A percentile compares a stretch with the other conserved stretches of the same genome.
These are phyloP conservation scores for Drosophila subobscura DNA, from an alignment of 1,140 invertebrate species.

Conservation along the genomic window DNA sequence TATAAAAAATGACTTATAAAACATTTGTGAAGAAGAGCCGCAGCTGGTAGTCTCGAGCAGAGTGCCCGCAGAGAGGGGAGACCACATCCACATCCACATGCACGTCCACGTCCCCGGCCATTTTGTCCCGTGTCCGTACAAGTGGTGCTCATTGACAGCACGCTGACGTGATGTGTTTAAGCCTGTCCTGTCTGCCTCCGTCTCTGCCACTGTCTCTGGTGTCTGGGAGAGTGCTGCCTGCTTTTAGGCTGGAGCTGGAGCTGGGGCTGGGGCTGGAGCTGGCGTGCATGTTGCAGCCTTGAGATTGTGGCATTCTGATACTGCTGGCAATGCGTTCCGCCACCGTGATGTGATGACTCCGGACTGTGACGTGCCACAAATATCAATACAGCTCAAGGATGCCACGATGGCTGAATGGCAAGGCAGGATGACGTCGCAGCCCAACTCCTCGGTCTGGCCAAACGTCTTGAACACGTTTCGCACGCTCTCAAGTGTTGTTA, in stretches of 20 bases:
- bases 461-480: conserved; percentile 70
- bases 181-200: conserved; percentile 11
- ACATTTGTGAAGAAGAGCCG: conserved; percentile 48
- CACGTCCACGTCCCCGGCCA: conserved; percentile 5
- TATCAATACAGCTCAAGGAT: conserved; percentile 66
- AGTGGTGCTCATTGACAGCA: conserved; percentile 76
- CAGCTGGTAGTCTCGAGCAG: conserved; percentile 16
- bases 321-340: conserved; percentile 42
- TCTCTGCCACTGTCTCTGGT: not conserved
- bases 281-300: conserved; percentile 38
- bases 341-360: conserved; percentile 60
- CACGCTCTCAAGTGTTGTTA: conserved; percentile 75
- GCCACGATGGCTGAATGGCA: conserved; percentile 13
- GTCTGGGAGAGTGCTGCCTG: conserved; percentile 35
- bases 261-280: not conserved
- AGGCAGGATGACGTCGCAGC: conserved; percentile 20
- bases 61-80: not conserved
- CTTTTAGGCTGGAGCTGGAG: conserved; percentile 63
- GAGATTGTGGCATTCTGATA: conserved; percentile 50
- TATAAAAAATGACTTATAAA: conserved; percentile 63
- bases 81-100: conserved; percentile 1
- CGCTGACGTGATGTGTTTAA: conserved; percentile 75
- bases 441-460: conserved; percentile 31
- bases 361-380: conserved; percentile 75
- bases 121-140: conserved; percentile 48